phyloP scores from a whole-genome alignment of 2,797 vertebrate species.

The Acanthurus leucopareius region DNA sequence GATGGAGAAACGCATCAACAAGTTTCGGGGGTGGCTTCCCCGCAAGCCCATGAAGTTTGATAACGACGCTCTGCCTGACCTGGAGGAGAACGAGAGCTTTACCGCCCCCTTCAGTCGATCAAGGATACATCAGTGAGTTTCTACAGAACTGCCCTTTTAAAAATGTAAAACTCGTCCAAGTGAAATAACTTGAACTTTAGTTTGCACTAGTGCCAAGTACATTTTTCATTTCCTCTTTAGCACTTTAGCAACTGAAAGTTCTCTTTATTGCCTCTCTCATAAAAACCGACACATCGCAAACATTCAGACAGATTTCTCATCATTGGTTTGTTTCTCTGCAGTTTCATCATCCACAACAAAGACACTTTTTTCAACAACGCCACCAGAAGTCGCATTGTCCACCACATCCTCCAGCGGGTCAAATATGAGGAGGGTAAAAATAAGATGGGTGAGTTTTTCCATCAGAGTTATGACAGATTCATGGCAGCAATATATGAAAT shows the following conservation, averaged over 20 bases:
- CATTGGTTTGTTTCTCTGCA: slow-evolving; percentile 65
- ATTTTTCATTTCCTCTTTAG: slow-evolving; percentile 17
- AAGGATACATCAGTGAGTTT: slow-evolving; percentile 95
- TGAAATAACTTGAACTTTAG: slow-evolving; percentile 3
- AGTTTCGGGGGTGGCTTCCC: slow-evolving; percentile 94
- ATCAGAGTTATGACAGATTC: background rate
- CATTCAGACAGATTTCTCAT: slow-evolving; percentile 27
- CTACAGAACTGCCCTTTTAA: slow-evolving; percentile 7
- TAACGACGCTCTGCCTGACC: slow-evolving; percentile 92
- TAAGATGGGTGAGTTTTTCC: slow-evolving; percentile 90
- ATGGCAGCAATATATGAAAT: background rate
- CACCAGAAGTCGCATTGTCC: slow-evolving; percentile 93
- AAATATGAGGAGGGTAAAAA: slow-evolving; percentile 97
- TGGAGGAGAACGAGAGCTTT: slow-evolving; percentile 96
- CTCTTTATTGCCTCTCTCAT: background rate
- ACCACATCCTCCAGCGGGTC: slow-evolving; percentile 94
- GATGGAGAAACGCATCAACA: slow-evolving; percentile 96
- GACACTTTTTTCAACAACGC: slow-evolving; percentile 97
- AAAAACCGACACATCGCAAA: background rate
- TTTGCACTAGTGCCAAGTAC: background rate
- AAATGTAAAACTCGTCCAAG: background rate
- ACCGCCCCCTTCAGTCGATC: slow-evolving; percentile 96
- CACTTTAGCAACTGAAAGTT: slow-evolving; percentile 14
- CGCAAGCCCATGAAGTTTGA: slow-evolving; percentile 95
- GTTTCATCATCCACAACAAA: slow-evolving; percentile 98